Evolutionary conservation across 2,113 vertebrate species (phyloP).

Genomic region (Rhadina sibilatrix): DNA sequence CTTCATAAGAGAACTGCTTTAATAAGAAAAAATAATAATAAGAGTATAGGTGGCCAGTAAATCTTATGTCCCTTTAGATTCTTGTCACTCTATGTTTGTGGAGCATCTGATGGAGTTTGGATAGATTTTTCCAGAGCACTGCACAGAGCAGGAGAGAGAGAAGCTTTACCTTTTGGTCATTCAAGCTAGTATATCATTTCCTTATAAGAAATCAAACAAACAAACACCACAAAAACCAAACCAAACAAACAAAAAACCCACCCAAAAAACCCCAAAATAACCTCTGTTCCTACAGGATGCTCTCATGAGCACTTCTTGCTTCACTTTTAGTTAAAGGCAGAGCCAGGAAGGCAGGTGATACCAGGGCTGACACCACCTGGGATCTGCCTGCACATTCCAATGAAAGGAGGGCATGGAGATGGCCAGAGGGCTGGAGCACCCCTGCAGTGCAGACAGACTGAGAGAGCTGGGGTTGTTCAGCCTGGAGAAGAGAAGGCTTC

Average conservation of each 20-base stretch:
- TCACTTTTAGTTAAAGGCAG: neutral
- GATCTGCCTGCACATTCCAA: neutral
- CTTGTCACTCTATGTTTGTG: rapidly evolving
- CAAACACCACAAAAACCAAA: neutral
- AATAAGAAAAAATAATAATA: neutral
- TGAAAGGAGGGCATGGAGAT: neutral
- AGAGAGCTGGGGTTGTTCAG: neutral
- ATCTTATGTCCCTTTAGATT: neutral
- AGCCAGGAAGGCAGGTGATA: neutral
- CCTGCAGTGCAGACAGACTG: neutral
- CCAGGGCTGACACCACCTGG: rapidly evolving
- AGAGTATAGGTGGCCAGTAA: neutral
- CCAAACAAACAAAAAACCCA: neutral
- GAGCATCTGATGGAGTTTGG: neutral
- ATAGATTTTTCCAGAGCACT: neutral
- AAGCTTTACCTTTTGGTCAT: neutral
- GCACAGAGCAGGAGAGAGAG: neutral
- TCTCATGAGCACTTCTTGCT: neutral
- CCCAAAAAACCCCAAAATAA: no score
- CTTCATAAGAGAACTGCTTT: neutral
- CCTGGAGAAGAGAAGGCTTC: neutral
- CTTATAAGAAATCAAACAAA: neutral
- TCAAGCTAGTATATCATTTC: neutral
- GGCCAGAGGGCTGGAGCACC: neutral
- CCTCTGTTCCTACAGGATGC: neutral